Percentiles rank a stretch among this genome's conserved stretches.
phyloP scores from a whole-genome alignment of 2,888 invertebrate species.

The Conomelus anceps region DNA sequence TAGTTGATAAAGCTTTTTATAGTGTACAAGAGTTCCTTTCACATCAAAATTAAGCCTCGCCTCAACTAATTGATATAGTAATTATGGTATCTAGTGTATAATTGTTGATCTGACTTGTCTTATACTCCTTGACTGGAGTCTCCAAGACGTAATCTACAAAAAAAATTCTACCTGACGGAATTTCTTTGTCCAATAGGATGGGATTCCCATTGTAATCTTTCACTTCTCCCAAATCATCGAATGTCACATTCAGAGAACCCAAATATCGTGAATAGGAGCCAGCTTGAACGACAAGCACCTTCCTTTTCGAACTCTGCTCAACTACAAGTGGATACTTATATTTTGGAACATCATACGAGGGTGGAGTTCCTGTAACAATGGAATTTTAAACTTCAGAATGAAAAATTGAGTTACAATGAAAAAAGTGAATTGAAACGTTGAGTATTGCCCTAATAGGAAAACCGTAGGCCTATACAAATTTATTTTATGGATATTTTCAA shows the following conservation, averaged over 20 bases:
- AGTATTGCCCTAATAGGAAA: background rate
- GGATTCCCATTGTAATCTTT: slow-evolving; percentile 64
- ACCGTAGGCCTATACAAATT: too few species aligned
- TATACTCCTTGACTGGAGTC: too few species aligned
- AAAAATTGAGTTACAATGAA: background rate
- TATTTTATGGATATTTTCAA: too few species aligned
- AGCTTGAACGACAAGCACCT: slow-evolving; percentile 42
- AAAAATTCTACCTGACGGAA: slow-evolving; percentile 56
- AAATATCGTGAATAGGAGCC: slow-evolving; percentile 54
- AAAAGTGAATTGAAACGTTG: background rate
- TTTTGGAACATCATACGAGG: slow-evolving; percentile 16
- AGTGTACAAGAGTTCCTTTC: too few species aligned
- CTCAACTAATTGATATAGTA: too few species aligned
- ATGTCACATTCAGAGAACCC: slow-evolving; percentile 65
- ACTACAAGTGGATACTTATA: slow-evolving; percentile 42
- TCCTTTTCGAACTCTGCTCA: slow-evolving; percentile 34
- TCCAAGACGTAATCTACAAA: too few species aligned
- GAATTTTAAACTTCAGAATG: too few species aligned
- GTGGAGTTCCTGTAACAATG: slow-evolving; percentile 18
- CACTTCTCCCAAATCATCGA: slow-evolving; percentile 61
- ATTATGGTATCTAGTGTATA: too few species aligned
- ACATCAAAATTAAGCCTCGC: too few species aligned
- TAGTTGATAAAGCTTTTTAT: too few species aligned
- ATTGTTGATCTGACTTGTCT: too few species aligned
- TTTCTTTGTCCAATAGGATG: slow-evolving; percentile 54